Conservation (phyloP, 1,140 invertebrate species). For the Homalodisca vitripennis region DNA sequence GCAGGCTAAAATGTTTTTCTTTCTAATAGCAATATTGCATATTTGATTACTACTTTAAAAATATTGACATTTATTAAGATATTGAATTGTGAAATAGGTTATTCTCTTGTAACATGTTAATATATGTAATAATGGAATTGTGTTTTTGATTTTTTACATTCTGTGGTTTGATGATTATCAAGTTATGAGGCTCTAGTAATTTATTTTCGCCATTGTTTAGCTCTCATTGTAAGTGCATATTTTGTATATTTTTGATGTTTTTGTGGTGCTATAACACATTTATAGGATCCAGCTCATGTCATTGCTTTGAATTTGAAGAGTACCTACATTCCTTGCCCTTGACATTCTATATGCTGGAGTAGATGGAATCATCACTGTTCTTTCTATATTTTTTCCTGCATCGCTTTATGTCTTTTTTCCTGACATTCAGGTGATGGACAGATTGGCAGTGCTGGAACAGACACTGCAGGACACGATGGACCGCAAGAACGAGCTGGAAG, state of each 20-base stretch:
- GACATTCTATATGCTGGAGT: not conserved
- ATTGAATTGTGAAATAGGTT: no score
- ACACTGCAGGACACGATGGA: conserved; percentile 61
- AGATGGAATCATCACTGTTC: not conserved
- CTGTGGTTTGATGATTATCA: no score
- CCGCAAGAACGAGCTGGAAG: conserved; percentile 65
- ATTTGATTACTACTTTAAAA: not conserved
- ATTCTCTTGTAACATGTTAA: no score
- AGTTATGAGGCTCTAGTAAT: no score
- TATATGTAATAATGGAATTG: no score
- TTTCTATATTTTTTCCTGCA: not conserved
- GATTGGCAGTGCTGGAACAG: conserved; percentile 62
- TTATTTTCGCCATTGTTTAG: no score
- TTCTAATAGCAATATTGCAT: not conserved
- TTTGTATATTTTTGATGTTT: not conserved
- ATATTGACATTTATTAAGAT: not conserved
- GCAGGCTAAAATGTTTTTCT: not conserved
- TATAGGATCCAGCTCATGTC: not conserved
- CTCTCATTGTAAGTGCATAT: no score
- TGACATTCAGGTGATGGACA: conserved; percentile 53
- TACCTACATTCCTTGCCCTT: not conserved
- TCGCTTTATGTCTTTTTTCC: no score
- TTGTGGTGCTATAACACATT: not conserved
- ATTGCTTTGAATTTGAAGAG: not conserved
- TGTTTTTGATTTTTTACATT: no score